Base-by-base conservation (phyloP, 2,888 invertebrate species). In the Stenoptilia bipunctidactyla region DNA sequence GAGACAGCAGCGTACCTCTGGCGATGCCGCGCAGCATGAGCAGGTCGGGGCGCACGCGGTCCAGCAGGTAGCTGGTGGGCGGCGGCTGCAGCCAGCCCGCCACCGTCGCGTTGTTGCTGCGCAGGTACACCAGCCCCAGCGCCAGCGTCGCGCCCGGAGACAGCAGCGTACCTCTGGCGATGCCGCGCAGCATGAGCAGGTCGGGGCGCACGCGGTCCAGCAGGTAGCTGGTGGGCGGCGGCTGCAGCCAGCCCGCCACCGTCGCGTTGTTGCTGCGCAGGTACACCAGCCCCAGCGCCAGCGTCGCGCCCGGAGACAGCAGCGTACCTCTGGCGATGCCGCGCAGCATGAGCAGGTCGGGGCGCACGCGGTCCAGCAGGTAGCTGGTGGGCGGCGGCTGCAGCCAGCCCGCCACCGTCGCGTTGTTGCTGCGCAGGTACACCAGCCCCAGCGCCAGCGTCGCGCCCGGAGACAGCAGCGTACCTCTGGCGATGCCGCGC, bases 121-220 rank as follows among this genome's bases (percentile, higher is more conserved):
- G 90, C 63, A 97, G 89, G 82, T 93, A 98, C 87, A 97, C 92
- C 54, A 98, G 87, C 0, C 97, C 98, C 2, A 99, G 83, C 0
- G 98, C 98, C 25, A 98, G 82, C 0, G 97, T 97, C 0, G 98
- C n/a, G n/a, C n/a, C n/a, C n/a, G n/a, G n/a, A n/a, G n/a, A n/a
- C n/a, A n/a, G n/a, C n/a, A n/a, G n/a, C n/a, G n/a, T n/a, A 87
- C 91, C 92, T 65, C 92, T 88, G 0, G 94, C 89, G 15, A 96
- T 86, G 41, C 92, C 89, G 58, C 97, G 77, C 37, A 97, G 71
- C 67, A 97, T 86, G 1, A 97, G 83, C 58, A 97, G 89, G 75
- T 98, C 97, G 0, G 97, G 97, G 12, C 97, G 82, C 1, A 98
- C 93, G 63, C 92, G 91, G 72, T 98, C 97, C 40, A 98, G 82